phyloP scores from a whole-genome alignment of 1,140 invertebrate species.

The Rhagoletis pomonella region DNA sequence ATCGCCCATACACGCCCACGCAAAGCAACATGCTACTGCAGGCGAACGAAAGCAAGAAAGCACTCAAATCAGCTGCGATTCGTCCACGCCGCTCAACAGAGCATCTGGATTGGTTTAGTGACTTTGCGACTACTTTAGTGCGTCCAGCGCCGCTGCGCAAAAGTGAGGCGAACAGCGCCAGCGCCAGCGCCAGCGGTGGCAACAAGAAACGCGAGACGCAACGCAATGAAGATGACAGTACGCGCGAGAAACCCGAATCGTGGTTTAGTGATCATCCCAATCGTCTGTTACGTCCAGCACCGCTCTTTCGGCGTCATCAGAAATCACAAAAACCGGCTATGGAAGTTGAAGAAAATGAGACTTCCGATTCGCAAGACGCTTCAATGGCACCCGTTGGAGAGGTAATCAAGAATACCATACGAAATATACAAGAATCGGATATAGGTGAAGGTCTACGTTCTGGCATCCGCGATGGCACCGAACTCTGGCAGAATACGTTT shows the following conservation, averaged over 20 bases:
- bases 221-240: not conserved
- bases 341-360: not conserved
- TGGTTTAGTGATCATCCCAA: conserved; percentile 55
- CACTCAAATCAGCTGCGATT: not conserved
- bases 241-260: not conserved
- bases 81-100: conserved; percentile 65
- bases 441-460: conserved; percentile 16
- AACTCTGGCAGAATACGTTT: conserved; percentile 24
- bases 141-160: conserved; percentile 66
- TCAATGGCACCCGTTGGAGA: not conserved
- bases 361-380: not conserved
- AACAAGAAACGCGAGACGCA: conserved; percentile 30
- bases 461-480: not conserved
- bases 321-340: not conserved
- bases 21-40: not conserved
- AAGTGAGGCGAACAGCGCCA: not conserved
- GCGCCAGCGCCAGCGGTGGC: not conserved
- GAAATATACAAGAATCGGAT: conserved; percentile 18
- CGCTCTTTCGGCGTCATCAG: not conserved
- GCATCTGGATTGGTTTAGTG: conserved; percentile 69
- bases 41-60: not conserved
- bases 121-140: conserved; percentile 65
- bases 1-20: conserved; percentile 60
- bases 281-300: conserved; percentile 49
- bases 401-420: conserved; percentile 35